These are phyloP conservation scores for Eubucco bourcierii DNA, from an alignment of 2,113 vertebrate genomes.

Conservation along the genomic window DNA sequence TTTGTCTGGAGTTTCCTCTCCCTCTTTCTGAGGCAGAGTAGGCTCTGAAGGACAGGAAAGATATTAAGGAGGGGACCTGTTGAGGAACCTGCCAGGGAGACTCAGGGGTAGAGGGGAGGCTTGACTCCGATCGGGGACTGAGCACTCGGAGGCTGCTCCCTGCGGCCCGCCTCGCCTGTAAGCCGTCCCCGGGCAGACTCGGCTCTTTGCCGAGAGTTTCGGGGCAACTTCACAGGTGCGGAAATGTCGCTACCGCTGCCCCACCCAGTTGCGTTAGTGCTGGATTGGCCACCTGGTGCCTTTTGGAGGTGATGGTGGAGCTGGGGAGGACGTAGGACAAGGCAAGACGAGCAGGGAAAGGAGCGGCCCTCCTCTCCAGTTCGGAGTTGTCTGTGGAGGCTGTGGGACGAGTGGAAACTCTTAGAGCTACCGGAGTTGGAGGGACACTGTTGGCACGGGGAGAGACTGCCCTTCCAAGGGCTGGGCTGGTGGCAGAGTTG, in stretches of 20 bases:
- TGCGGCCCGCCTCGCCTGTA: neutral
- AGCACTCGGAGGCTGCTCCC: neutral
- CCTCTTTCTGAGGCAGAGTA: neutral
- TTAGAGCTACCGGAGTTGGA: neutral
- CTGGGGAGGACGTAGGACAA: neutral
- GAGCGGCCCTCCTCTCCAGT: neutral
- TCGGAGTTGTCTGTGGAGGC: neutral
- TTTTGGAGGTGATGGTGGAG: neutral
- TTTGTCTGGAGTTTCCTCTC: neutral
- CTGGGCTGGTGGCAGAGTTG: neutral
- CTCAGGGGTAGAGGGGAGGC: neutral
- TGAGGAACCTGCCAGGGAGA: neutral
- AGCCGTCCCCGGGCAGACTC: neutral
- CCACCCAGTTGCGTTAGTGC: neutral
- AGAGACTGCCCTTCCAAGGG: neutral
- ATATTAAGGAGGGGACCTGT: neutral
- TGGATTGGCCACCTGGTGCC: neutral
- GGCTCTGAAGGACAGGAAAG: neutral
- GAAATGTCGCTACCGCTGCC: neutral
- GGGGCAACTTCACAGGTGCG: neutral
- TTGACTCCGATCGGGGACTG: neutral
- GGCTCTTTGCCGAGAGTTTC: neutral
- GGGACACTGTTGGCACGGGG: neutral
- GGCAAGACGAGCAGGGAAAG: neutral
- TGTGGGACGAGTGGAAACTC: neutral